Conservation (phyloP, 2,113 vertebrate species). For the Conger conger region DNA sequence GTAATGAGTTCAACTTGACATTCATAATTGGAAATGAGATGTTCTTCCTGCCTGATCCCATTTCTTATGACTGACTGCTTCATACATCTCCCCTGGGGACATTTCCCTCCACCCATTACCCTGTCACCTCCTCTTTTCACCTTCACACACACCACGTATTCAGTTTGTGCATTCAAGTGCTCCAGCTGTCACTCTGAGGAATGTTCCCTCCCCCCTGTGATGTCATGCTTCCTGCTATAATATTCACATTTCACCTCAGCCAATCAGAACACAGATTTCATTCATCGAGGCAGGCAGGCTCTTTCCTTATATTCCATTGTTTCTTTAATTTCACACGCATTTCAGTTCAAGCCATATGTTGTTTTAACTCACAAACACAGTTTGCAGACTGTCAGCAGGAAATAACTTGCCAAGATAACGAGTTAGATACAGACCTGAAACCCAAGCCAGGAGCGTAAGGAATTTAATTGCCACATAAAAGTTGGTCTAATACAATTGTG, state of each 20-base stretch:
- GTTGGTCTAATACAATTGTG: slow-evolving; percentile 67
- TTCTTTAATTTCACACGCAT: too few relatives aligned
- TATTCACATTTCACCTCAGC: too few relatives aligned
- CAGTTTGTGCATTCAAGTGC: background rate
- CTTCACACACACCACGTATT: too few relatives aligned
- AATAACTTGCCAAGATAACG: too few relatives aligned
- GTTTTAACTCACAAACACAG: too few relatives aligned
- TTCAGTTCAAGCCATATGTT: too few relatives aligned
- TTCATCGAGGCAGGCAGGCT: too few relatives aligned
- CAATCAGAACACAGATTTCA: too few relatives aligned
- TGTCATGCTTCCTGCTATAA: background rate
- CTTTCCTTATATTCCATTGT: too few relatives aligned
- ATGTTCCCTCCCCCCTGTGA: background rate
- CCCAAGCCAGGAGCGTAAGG: slow-evolving; percentile 23
- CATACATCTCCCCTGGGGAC: background rate
- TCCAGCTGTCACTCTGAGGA: background rate
- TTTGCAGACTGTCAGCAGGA: too few relatives aligned
- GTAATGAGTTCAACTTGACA: background rate
- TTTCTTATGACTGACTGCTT: background rate
- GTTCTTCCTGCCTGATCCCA: background rate
- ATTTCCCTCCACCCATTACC: background rate
- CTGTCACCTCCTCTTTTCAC: too few relatives aligned
- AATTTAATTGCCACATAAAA: slow-evolving; percentile 68
- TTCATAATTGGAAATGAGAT: background rate
- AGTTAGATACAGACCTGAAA: slow-evolving; percentile 16